Conservation (phyloP, 2,888 invertebrate species). For the Dexiosoma caninum region DNA sequence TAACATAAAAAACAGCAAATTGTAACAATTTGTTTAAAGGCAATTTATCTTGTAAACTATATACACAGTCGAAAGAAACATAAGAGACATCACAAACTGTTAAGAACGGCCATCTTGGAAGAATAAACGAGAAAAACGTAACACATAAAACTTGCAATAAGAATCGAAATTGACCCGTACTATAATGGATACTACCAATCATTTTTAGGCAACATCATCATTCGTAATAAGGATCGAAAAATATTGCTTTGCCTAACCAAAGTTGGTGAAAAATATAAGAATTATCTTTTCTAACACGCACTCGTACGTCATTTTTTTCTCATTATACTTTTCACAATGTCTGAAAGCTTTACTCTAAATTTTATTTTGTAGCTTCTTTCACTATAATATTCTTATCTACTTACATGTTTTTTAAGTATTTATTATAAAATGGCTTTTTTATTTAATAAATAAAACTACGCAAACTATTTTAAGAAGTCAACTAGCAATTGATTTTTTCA, state of each 20-base stretch:
- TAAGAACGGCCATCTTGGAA: conserved; percentile 77
- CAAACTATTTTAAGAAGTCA: conserved; percentile 23
- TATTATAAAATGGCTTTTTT: conserved; percentile 5
- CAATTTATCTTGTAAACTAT: conserved; percentile 43
- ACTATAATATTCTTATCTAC: conserved; percentile 1
- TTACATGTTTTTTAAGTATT: conserved; percentile 18
- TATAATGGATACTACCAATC: conserved; percentile 40
- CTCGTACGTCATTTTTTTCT: not conserved
- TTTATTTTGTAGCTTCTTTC: no score
- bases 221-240: not conserved
- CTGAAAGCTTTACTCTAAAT: not conserved
- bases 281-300: no score
- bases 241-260: no score
- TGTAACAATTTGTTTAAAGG: conserved; percentile 10
- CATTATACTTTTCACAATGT: not conserved
- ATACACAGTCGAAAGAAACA: conserved; percentile 44
- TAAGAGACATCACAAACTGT: conserved; percentile 71
- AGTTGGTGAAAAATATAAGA: no score
- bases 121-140: conserved; percentile 63
- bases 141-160: conserved; percentile 52
- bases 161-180: conserved; percentile 42
- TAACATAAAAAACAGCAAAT: not conserved
- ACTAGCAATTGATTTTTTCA: conserved; percentile 55
- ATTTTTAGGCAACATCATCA: not conserved
- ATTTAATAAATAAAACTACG: conserved; percentile 10